These are phyloP conservation scores for Rostratula benghalensis DNA, from an alignment of 2,113 vertebrate species.

Conservation along the genomic window DNA sequence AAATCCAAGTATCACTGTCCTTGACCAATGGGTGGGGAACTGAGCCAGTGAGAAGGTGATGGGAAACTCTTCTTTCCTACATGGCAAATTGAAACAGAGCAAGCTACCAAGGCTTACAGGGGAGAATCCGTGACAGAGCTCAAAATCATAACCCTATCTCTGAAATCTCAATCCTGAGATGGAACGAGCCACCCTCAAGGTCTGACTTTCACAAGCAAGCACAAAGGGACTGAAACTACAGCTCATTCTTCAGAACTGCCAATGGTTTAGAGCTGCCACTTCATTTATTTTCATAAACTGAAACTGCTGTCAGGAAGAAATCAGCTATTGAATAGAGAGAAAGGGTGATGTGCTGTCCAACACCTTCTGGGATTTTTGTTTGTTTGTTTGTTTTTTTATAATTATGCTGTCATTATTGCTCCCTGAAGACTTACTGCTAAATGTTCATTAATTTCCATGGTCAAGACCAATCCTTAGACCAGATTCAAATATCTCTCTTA, in stretches of 20 bases:
- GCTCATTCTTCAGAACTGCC: rapidly evolving
- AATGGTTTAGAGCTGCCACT: background rate
- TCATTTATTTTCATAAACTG: background rate
- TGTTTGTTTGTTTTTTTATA: background rate
- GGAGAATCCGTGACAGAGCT: background rate
- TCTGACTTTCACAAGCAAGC: background rate
- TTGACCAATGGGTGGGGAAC: background rate
- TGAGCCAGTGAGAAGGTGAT: background rate
- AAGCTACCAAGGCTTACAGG: background rate
- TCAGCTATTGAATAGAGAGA: background rate
- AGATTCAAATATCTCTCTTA: background rate
- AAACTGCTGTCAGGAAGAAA: background rate
- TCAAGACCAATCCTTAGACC: background rate
- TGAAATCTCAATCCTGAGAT: background rate
- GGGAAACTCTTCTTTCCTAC: background rate
- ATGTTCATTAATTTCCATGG: background rate
- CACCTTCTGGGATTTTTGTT: background rate
- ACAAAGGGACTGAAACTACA: background rate
- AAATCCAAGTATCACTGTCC: background rate
- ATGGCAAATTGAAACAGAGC: background rate
- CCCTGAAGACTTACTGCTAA: background rate
- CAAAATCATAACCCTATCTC: background rate
- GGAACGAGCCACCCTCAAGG: background rate
- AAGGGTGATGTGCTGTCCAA: background rate
- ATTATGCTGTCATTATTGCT: background rate